phyloP scores from a whole-genome alignment of 2,888 invertebrate species.

The Pardosa pseudoannulata region DNA sequence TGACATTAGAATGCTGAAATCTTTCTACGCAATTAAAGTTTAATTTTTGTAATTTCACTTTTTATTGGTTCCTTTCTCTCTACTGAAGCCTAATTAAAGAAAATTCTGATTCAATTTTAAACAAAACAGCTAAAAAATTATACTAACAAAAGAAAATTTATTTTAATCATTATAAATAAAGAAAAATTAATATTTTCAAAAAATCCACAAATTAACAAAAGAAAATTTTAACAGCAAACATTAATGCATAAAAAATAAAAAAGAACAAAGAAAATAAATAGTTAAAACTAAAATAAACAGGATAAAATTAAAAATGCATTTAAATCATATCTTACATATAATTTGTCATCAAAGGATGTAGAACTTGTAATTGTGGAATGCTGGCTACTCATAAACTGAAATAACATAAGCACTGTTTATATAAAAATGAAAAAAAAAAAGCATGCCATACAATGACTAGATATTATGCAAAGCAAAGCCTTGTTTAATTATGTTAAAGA shows the following conservation, averaged over 20 bases:
- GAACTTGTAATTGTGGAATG: conserved; percentile 39
- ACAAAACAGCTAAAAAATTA: no score
- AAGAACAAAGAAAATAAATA: not conserved
- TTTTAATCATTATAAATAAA: no score
- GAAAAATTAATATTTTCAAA: no score
- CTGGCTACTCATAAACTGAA: conserved; percentile 69
- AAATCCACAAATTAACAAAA: no score
- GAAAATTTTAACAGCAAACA: no score
- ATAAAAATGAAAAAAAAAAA: conserved; percentile 21
- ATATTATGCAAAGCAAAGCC: not conserved
- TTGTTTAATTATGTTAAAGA: no score
- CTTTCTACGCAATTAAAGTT: not conserved
- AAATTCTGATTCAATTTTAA: not conserved
- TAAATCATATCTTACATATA: conserved; percentile 43
- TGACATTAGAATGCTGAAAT: conserved; percentile 6
- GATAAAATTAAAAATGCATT: not conserved
- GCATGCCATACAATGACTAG: conserved; percentile 18
- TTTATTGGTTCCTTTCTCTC: not conserved
- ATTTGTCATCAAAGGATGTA: conserved; percentile 58
- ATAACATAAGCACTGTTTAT: conserved; percentile 49
- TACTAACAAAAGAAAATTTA: no score
- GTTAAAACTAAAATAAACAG: not conserved
- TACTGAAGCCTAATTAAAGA: conserved; percentile 1
- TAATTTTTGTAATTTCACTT: not conserved
- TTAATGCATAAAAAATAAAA: not conserved